phyloP scores from a whole-genome alignment of 35 echinoderm and acorn worm genomes.

The Stichopus chloronotus region DNA sequence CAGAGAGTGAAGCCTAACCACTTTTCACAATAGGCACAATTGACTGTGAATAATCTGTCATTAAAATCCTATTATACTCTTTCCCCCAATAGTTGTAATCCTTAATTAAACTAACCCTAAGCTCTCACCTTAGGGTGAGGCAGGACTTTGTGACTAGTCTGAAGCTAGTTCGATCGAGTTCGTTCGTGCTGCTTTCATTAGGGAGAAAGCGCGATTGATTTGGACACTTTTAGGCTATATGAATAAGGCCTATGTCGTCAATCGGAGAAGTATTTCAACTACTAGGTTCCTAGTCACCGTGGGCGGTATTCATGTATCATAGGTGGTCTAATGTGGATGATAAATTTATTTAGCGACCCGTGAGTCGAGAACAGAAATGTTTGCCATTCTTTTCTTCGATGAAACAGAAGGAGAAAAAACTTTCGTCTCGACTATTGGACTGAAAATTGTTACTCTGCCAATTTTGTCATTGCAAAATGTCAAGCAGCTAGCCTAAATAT shows the following conservation, averaged over 20 bases:
- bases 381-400: too few relatives aligned
- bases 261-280: neutral
- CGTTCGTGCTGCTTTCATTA: neutral
- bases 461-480: too few relatives aligned
- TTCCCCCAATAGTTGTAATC: slow-evolving; percentile 17
- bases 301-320: slow-evolving; percentile 33
- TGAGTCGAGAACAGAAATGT: neutral
- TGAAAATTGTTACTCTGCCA: too few relatives aligned
- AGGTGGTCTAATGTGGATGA: slow-evolving; percentile 23
- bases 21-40: neutral
- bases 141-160: neutral
- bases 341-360: neutral
- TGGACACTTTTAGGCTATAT: slow-evolving; percentile 13
- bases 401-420: too few relatives aligned
- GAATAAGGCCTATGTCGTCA: neutral
- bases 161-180: neutral
- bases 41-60: slow-evolving; percentile 28
- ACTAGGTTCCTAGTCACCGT: neutral
- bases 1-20: slow-evolving; percentile 13
- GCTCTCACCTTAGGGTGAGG: slow-evolving; percentile 17
- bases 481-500: too few relatives aligned
- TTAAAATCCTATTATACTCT: slow-evolving; percentile 31
- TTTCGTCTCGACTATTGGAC: too few relatives aligned
- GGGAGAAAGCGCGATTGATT: slow-evolving; percentile 17
- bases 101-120: slow-evolving; percentile 32